Base-by-base conservation (phyloP, 2,888 invertebrate species). In the Cloeon dipterum region DNA sequence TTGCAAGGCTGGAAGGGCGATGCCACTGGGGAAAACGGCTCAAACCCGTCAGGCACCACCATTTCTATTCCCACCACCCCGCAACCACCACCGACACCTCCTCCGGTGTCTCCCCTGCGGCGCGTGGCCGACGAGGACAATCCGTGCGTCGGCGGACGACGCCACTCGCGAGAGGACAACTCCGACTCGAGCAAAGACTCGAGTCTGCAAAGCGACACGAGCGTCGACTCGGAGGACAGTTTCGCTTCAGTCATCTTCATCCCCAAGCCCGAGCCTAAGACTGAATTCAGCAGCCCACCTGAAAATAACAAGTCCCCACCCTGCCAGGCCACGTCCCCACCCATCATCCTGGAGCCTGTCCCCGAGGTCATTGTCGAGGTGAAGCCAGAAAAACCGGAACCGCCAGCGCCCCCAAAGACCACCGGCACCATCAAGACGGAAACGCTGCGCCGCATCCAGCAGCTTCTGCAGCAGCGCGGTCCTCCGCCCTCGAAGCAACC, bases 201-300 rank as follows among this genome's bases (percentile, higher is more conserved):
- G 52, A 86, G 86, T 52, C 64, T 88, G 40, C 88, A 88, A 57
- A 86, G 86, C 54, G 89, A 89, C 52, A 88, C 88, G 2, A 86
- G 86, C 57, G 81, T 88, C 23, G 89, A 89, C 54, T 85, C 85
- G 2, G 88, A 89, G 54, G 88, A 89, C 50, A 86, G 85, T 55
- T 85, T 88, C 51, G 85, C 86, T 40, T 86, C 86, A 43, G 88
- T 89, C 33, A 88, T 89, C 50, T 86, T 76, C 52, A 76, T 86
- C 48, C 85, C 86, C 39, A 83, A 81, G 58, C 72, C 78, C 35
- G 78, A 79, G 47, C 66, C 68, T 29, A 57, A 61, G 13, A 54
- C 57, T 46, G 43, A 44, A 42, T 47, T 45, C 43, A 41, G 39
- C 26, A 44, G 39, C 29, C 48, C 44, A 29, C 60, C 63, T 2